Base-by-base conservation (phyloP, 2,113 vertebrate genomes). In the Carassius carassius region DNA sequence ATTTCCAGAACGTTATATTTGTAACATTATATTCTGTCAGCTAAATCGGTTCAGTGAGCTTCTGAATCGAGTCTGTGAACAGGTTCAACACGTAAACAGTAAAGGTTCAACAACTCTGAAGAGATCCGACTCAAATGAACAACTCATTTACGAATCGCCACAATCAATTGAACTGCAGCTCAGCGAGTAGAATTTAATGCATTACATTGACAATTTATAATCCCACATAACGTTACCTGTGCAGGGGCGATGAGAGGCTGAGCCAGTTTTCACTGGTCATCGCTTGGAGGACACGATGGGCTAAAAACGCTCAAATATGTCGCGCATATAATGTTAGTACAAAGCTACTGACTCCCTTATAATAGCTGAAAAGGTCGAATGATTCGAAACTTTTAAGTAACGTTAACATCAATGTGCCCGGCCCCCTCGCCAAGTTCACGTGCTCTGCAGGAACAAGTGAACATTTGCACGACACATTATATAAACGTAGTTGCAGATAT, bases 341-440 rank as follows among this genome's bases (percentile, higher is more conserved):
- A 76, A 78, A 6, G 56, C 25, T 41, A 49, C 14, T 4, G 21
- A 75, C 21, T 49, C 2, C 0, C 11, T 74, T 51, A 32, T 0
- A 76, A 17, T 13, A 54, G 17, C 49, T 76, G 10, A 19, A 54
- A 54, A 29, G 23, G 47, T 77, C 23, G 23, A 35, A 17, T 10
- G 47, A 72, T 41, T 72, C 69, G 11, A 49, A 74, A n/a, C 11
- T 19, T 25, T 13, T 11, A 8, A 49, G 11, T 44, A 44, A 44
- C 29, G 29, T 1, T 41, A 41, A 5, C 16, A 12, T 0, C 12
- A 51, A 11, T 10, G 4, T 19, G 54, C 56, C 79, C 79, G 17
- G n/a, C 62, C 79, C 78, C 23, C 79, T 32, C 19, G n/a, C 12
- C 62, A 70, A 81, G 5, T 54, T 81, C 62, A 81, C 79, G 25